phyloP scores from a whole-genome alignment of 2,888 invertebrate genomes.

The Drosophila paramelanica region DNA sequence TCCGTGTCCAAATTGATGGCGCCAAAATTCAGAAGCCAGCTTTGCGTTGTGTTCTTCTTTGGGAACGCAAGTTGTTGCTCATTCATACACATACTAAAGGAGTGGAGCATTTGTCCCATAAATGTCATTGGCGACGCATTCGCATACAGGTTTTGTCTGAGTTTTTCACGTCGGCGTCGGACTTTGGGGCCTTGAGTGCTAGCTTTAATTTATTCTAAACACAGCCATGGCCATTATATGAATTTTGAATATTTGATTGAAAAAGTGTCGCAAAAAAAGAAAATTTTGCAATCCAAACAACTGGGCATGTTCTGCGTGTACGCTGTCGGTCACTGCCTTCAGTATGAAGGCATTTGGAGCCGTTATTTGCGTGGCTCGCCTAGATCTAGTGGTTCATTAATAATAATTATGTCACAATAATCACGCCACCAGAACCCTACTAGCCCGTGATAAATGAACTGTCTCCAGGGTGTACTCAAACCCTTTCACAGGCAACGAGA shows the following conservation, averaged over 20 bases:
- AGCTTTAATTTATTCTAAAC: constrained; percentile 73
- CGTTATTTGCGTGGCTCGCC: constrained; percentile 1
- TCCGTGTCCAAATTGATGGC: constrained; percentile 79
- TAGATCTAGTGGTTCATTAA: constrained; percentile 61
- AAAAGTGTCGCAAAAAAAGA: constrained; percentile 58
- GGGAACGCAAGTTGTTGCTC: constrained; percentile 41
- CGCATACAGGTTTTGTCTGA: constrained; percentile 61
- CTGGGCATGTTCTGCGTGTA: constrained; percentile 42
- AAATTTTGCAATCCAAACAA: constrained; percentile 39
- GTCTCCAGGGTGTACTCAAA: constrained; percentile 55
- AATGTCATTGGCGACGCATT: constrained; percentile 69
- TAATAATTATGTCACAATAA: constrained; percentile 82
- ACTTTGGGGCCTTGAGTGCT: constrained; percentile 62
- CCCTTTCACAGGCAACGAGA: constrained; percentile 30
- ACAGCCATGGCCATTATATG: constrained; percentile 69
- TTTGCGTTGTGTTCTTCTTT: constrained; percentile 25
- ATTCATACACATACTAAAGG: constrained; percentile 63
- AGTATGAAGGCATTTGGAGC: constrained; percentile 4
- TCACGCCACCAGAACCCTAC: constrained; percentile 59
- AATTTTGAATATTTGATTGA: constrained; percentile 80
- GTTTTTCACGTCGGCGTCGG: constrained; percentile 69
- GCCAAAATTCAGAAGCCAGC: constrained; percentile 74
- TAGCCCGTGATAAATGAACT: constrained; percentile 62
- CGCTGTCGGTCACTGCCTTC: constrained; percentile 77
- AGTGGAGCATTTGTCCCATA: constrained; percentile 78